phyloP scores from a whole-genome alignment of 2,888 invertebrate genomes.

The Arctia plantaginis region DNA sequence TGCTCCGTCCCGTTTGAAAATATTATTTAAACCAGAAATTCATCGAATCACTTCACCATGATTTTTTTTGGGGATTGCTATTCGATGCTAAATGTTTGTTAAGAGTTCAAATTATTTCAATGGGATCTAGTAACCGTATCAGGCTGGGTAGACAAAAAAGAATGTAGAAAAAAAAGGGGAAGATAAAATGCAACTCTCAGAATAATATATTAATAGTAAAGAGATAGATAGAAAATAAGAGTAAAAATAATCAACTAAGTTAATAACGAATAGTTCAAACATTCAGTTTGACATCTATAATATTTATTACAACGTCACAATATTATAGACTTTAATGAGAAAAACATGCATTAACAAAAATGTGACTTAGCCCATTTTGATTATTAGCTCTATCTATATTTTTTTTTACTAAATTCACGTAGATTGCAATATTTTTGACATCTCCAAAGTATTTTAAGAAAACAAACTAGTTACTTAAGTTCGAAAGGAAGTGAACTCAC shows the following conservation, averaged over 20 bases:
- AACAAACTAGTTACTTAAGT: neutral
- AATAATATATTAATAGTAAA: neutral
- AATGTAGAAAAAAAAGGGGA: too few relatives aligned
- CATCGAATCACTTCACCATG: too few relatives aligned
- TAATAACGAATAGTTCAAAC: neutral
- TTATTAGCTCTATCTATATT: neutral
- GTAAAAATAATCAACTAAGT: neutral
- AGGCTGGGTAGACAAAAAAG: neutral
- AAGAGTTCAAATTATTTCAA: neutral
- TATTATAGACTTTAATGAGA: neutral
- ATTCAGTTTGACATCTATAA: neutral
- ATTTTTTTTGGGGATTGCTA: too few relatives aligned
- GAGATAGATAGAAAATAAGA: neutral
- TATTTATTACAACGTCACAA: neutral
- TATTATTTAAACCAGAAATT: too few relatives aligned
- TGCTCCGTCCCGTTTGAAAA: too few relatives aligned
- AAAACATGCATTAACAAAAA: neutral
- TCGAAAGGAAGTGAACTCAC: slow-evolving; percentile 20
- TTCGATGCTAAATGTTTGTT: neutral
- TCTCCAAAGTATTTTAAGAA: neutral
- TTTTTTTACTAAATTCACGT: neutral
- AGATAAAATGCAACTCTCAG: neutral
- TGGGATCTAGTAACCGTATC: neutral
- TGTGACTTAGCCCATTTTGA: neutral
- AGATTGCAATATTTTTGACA: neutral